Evolutionary conservation across 1,140 invertebrate species (phyloP), one percentile per base, ranked within the genome.

Genomic region (Monochamus saltuarius): DNA sequence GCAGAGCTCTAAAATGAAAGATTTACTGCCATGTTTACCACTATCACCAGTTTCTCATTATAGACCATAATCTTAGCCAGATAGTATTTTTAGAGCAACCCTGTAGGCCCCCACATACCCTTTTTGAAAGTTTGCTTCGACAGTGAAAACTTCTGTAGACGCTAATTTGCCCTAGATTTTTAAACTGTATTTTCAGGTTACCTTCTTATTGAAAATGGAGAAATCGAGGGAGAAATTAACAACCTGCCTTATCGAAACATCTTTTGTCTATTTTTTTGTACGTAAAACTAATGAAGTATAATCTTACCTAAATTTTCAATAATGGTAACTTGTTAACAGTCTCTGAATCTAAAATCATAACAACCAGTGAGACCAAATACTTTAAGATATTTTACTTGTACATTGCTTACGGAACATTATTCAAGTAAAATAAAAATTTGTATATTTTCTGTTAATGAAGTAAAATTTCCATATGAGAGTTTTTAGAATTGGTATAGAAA

Each of bases 361-460:
- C 13, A 50, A 53, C 51, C 36, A 39, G 22, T 53, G 42, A 57
- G 55, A 49, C 55, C 55, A 49, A 50, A 22, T 49, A 50, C 13
- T 57, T 57, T 55, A 55, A 55, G 52, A 35, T 34, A 42, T 55
- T 57, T 60, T 50, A 62, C 59, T 43, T 65, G 58, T 66, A 68
- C 47, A 69, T 69, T 64, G 67, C 61, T 69, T 69, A 59, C 49
- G 59, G 45, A 57, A 49, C 22, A 29, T 29, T 29, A 29, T 29
- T 61, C 51, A 57, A 65, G 42, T 60, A 40, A 60, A 58, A 52
- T 57, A 63, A 64, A 46, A 63, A 59, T 69, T 69, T 69, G 59
- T 67, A 69, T 61, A 64, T 43, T 59, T 68, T 69, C 39, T 61
- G 61, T 64, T 66, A 54, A 58, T 13, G 42, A 64, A 51, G 59